Percentiles rank a stretch among this genome's conserved stretches.
phyloP scores from a whole-genome alignment of 2,888 invertebrate species.

The Blastobasis adustella region DNA sequence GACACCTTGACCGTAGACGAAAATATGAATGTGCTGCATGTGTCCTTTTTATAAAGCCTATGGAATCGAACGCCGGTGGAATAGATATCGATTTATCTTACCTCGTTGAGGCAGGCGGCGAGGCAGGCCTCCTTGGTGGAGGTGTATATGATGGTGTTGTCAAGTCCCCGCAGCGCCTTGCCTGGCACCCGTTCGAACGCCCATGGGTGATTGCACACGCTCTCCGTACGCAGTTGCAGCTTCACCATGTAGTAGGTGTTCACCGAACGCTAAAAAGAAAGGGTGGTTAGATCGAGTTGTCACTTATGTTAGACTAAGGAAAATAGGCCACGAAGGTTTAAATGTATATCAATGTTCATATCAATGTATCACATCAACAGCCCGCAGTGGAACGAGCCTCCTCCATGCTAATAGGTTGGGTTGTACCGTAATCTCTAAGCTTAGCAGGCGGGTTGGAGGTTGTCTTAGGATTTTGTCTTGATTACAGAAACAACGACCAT shows the following conservation, averaged over 20 bases:
- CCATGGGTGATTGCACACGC: constrained; percentile 94
- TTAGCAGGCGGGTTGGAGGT: too few relatives aligned
- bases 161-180: constrained; percentile 91
- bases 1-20: not conserved
- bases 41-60: not conserved
- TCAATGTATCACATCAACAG: too few relatives aligned
- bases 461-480: too few relatives aligned
- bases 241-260: constrained; percentile 98
- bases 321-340: too few relatives aligned
- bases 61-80: not conserved
- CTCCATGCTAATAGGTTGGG: too few relatives aligned
- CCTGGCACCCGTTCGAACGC: constrained; percentile 95
- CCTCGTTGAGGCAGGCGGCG: constrained; percentile 94
- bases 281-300: too few relatives aligned
- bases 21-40: not conserved
- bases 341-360: too few relatives aligned
- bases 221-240: constrained; percentile 91
- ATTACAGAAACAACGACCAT: too few relatives aligned
- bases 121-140: constrained; percentile 96
- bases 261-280: constrained; percentile 78
- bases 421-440: too few relatives aligned
- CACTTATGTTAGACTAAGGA: too few relatives aligned
- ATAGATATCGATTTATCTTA: constrained; percentile 23
- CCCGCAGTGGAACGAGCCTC: too few relatives aligned
- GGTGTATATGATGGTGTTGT: constrained; percentile 94